These are phyloP conservation scores for Trididemnum clinides DNA, from an alignment of 23 tunicate genomes.

Conservation along the genomic window DNA sequence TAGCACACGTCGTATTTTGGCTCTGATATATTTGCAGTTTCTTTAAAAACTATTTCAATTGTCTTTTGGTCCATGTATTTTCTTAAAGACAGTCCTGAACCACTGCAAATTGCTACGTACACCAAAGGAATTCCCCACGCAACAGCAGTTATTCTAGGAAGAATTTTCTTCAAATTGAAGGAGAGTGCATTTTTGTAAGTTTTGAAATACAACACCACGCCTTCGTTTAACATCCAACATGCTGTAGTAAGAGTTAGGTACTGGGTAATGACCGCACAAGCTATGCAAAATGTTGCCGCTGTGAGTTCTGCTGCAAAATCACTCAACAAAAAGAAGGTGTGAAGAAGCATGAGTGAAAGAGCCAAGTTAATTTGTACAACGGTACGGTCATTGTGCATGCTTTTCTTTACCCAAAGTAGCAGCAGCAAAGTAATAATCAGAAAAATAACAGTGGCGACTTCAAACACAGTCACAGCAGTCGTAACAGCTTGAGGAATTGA, in stretches of 20 bases:
- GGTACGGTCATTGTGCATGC: conserved; percentile 54
- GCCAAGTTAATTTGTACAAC: conserved; percentile 54
- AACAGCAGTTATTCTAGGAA: conserved; percentile 1
- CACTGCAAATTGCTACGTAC: conserved; percentile 47
- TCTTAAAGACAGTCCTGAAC: conserved; percentile 27
- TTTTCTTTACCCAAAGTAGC: conserved; percentile 45
- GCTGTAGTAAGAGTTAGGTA: conserved; percentile 50
- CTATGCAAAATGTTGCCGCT: conserved; percentile 27
- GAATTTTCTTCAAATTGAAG: conserved; percentile 40
- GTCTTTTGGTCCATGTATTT: conserved; percentile 42
- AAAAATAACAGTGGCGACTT: conserved; percentile 29
- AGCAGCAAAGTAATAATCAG: conserved; percentile 40
- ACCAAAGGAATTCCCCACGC: conserved; percentile 66
- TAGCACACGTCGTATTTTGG: conserved; percentile 44
- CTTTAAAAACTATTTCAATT: background rate
- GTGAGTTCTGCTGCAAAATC: background rate
- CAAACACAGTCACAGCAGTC: conserved; percentile 16
- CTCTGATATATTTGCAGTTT: background rate
- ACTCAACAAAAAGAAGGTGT: conserved; percentile 30
- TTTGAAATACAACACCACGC: conserved; percentile 53
- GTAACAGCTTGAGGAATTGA: conserved; percentile 39
- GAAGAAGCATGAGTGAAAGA: conserved; percentile 43
- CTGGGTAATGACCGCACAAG: conserved; percentile 48
- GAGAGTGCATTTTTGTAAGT: conserved; percentile 67
- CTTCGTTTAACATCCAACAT: conserved; percentile 83